A percentile compares a stretch with the other conserved stretches of the same genome.
Evolutionary conservation across 2,888 invertebrate species (phyloP).

Genomic region (Drosophila antonietae): DNA sequence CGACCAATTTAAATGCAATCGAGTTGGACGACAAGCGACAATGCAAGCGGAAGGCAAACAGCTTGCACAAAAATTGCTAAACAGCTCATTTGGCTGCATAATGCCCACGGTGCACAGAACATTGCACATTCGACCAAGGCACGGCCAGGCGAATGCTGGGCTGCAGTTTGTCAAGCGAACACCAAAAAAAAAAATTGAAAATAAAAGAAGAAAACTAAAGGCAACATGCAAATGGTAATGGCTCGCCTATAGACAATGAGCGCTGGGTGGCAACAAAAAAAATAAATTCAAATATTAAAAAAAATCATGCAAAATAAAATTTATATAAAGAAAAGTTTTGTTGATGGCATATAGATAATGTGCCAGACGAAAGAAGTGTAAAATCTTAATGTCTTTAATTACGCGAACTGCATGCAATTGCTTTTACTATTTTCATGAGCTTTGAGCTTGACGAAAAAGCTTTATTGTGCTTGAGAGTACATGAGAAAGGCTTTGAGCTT

Average conservation of each 20-base stretch:
- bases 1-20: constrained; percentile 77
- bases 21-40: constrained; percentile 38
- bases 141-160: constrained; percentile 4
- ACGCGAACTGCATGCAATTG: background rate
- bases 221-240: constrained; percentile 70
- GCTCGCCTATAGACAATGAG: constrained; percentile 55
- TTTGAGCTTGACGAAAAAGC: background rate
- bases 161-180: constrained; percentile 73
- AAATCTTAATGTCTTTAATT: constrained; percentile 1
- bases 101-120: constrained; percentile 54
- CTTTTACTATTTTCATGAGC: background rate
- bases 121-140: constrained; percentile 54
- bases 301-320: constrained; percentile 7
- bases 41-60: constrained; percentile 27
- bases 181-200: constrained; percentile 27
- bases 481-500: background rate
- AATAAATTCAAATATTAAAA: constrained; percentile 1
- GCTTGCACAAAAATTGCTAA: constrained; percentile 40
- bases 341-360: background rate
- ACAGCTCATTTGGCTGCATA: constrained; percentile 31
- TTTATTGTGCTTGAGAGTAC: background rate
- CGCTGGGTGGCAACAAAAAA: constrained; percentile 36
- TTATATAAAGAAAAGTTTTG: constrained; percentile 1
- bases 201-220: constrained; percentile 20
- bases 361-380: background rate